Base-by-base conservation (phyloP, 2,797 vertebrate species). In the Danio aesculapii region DNA sequence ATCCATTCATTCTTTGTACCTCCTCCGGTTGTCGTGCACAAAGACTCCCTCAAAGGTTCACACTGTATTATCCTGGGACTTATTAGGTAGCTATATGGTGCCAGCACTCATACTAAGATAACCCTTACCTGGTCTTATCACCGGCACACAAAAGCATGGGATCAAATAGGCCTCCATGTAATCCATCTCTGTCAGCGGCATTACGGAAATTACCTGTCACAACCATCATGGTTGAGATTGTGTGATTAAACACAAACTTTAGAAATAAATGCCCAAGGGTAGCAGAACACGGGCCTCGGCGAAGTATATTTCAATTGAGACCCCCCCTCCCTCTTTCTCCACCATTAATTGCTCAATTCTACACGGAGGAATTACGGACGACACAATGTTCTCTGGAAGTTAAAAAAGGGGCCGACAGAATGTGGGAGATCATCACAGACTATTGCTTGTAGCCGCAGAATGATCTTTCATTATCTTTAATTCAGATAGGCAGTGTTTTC, bases 161-260 rank as follows among this genome's bases (percentile, higher is more conserved):
- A 89, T 93, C 93, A 92, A 93, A 88, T 89, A 90, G 90, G 85
- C 86, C 90, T 83, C 89, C 85, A 73, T 90, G 92, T 90, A 95
- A 95, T 96, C 93, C 93, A 94, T 96, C 95, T 95, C 93, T 96
- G 95, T 95, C 96, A 94, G 80, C 89, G 14, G 87, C 92, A 95
- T 94, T 95, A 95, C 95, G 94, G 94, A 96, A 95, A 96, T 96
- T 94, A 95, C 94, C 93, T 94, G 93, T 96, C 95, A 96, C 87
- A 95, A 94, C 89, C 88, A 93, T 94, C 94, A 93, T 92, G 92
- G 91, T 90, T 87, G 88, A 94, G 92, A 95, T 94, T 89, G 90
- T 84, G 89, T 94, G 95, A 96, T 97, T 95, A 95, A 94, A 94
- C 90, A 90, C 91, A 93, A 94, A 95, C 78, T 85, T 90, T 81